Evolutionary conservation across 1,140 invertebrate species (phyloP), one percentile per base, ranked within the genome.

Genomic region (Diachasma alloeum): DNA sequence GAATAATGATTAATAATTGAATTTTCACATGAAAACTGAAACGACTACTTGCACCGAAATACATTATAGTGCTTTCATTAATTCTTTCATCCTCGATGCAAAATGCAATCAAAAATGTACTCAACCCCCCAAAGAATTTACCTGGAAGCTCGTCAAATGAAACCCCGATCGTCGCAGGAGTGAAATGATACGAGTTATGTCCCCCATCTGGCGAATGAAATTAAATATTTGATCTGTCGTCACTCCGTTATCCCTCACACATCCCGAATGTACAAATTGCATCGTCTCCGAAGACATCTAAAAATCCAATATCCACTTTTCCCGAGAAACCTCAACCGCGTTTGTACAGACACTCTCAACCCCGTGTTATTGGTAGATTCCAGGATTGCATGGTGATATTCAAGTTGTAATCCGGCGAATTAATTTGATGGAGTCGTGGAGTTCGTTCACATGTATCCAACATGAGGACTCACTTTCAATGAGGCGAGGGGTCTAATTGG

Each of bases 211-310:
- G 59, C 72, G 66, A 72, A 69, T 77, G 73, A 78, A 73, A 63
- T 78, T 75, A 67, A 80, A 80, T 80, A 80, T 80, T 80, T 80
- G 79, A 80, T 75, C 72, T 31, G 56, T 67, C 70, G 39, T 77
- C 74, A 72, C 46, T 42, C 48, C 24, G 42, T 48, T 31, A 63
- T 74, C 24, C 15, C 42, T n/a, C 42, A 9, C 42, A 71, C 11
- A 26, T 71, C 42, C 4, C 36, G 13, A 36, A 15, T 31, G 15
- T 63, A 63, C 59, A 69, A 39, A 69, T 69, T 42, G 31, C 67
- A 19, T 44, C 67, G 17, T 37, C 39, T 19, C 15, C 69, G 42
- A 44, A 71, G 17, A 42, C 22, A 26, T 48, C 42, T 22, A 71
- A 44, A 71, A 71, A 44, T 44, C 48, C 22, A 59, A 63, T 63